These are phyloP conservation scores for Linepithema humile DNA, from an alignment of 1,140 invertebrate species.

Conservation along the genomic window DNA sequence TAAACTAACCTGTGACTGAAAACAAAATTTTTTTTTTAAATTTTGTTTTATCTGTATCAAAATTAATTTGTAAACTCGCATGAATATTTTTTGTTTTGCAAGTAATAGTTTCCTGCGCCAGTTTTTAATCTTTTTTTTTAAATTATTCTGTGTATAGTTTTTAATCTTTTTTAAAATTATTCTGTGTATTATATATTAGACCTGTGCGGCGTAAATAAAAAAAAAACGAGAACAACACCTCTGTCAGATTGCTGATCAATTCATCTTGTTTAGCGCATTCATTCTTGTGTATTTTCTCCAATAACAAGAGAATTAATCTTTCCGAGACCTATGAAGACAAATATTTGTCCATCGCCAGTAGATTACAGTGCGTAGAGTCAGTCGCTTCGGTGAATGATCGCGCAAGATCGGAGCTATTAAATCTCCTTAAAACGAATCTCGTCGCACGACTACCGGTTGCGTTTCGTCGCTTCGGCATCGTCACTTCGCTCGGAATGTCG, in stretches of 20 bases:
- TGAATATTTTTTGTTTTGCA: too few species aligned
- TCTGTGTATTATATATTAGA: too few species aligned
- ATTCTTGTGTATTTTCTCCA: not conserved
- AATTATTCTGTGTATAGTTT: too few species aligned
- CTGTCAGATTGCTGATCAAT: not conserved
- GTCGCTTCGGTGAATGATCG: not conserved
- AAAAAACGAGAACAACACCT: not conserved
- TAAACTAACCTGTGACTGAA: too few species aligned
- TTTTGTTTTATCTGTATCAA: too few species aligned
- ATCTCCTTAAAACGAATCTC: conserved; percentile 20
- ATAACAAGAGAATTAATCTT: not conserved
- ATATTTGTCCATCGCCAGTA: not conserved
- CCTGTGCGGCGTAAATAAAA: not conserved
- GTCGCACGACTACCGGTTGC: not conserved
- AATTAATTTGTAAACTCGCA: too few species aligned
- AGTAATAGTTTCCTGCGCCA: too few species aligned
- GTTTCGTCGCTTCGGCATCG: conserved; percentile 11
- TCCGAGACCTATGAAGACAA: not conserved
- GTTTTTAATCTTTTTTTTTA: too few species aligned
- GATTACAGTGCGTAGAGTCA: not conserved
- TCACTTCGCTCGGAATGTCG: conserved; percentile 40
- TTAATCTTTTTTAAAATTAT: too few species aligned
- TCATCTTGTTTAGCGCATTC: not conserved
- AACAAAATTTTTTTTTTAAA: too few species aligned
- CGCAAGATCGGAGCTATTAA: not conserved